Evolutionary conservation across 2,888 invertebrate genomes (phyloP).

Genomic region (Phymatocera aterrima): DNA sequence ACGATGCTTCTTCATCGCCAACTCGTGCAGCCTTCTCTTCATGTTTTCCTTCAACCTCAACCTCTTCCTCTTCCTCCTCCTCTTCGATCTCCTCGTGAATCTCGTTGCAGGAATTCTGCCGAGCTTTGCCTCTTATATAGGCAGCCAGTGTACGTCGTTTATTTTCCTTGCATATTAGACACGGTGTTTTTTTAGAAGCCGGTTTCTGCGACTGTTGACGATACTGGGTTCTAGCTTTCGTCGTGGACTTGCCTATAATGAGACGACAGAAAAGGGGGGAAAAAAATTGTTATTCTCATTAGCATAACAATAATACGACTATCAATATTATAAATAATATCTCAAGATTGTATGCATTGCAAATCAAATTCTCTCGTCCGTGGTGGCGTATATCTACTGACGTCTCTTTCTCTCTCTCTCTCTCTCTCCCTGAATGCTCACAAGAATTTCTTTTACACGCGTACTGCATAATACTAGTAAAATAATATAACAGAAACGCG

Average conservation of each 20-base stretch:
- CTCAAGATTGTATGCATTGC: too few species aligned
- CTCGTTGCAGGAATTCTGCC: conserved; percentile 75
- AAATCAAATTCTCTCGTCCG: too few species aligned
- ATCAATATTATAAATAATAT: too few species aligned
- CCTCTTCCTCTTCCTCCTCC: conserved; percentile 47
- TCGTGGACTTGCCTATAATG: conserved; percentile 60
- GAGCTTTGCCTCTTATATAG: conserved; percentile 76
- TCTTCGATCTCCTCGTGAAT: conserved; percentile 76
- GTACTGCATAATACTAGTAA: too few species aligned
- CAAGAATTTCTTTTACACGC: too few species aligned
- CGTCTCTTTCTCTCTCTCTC: too few species aligned
- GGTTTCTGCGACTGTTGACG: conserved; percentile 67
- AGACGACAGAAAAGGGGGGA: too few species aligned
- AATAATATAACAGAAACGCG: too few species aligned
- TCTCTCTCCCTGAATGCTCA: too few species aligned
- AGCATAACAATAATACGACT: background rate
- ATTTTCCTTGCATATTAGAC: conserved; percentile 77
- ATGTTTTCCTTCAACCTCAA: background rate
- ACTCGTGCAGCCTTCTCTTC: background rate
- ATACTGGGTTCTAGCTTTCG: conserved; percentile 60
- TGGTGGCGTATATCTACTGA: too few species aligned
- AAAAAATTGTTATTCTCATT: background rate
- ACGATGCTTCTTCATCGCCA: background rate
- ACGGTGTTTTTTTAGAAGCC: conserved; percentile 72
- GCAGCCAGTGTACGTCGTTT: conserved; percentile 76